These are phyloP conservation scores for Athene noctua DNA, from an alignment of 2,113 vertebrate genomes.

Conservation along the genomic window DNA sequence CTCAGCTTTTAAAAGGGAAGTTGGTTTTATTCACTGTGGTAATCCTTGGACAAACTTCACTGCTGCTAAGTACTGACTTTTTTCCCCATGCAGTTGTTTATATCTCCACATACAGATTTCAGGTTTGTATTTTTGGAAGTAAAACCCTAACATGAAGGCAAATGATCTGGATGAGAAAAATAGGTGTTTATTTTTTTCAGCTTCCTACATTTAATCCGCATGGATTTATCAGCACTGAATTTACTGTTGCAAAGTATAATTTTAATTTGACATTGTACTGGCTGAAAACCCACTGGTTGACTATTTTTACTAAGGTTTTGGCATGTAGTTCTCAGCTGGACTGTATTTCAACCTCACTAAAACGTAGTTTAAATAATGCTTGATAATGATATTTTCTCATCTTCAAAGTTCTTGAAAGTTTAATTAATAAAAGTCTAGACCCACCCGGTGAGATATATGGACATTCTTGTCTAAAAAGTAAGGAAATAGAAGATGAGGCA, in stretches of 20 bases:
- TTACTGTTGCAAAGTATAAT: conserved; percentile 55
- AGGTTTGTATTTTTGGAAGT: conserved; percentile 35
- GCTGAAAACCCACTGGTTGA: conserved; percentile 47
- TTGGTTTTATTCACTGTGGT: conserved; percentile 72
- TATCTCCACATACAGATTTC: conserved; percentile 42
- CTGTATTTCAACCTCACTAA: conserved; percentile 20
- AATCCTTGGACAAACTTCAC: conserved; percentile 80
- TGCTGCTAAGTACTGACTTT: conserved; percentile 68
- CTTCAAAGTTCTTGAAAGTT: conserved; percentile 28
- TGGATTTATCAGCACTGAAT: conserved; percentile 51
- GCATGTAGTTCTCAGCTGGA: conserved; percentile 30
- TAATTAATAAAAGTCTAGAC: conserved; percentile 32
- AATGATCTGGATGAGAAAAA: conserved; percentile 42
- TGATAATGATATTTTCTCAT: conserved; percentile 5
- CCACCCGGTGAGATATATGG: background rate
- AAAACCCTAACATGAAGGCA: conserved; percentile 55
- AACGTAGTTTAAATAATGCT: conserved; percentile 32
- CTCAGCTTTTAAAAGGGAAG: conserved; percentile 67
- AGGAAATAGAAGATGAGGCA: background rate
- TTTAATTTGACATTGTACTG: conserved; percentile 64
- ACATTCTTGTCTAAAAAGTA: background rate
- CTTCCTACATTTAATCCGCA: conserved; percentile 44
- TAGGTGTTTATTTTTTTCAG: conserved; percentile 19
- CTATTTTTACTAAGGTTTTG: conserved; percentile 46
- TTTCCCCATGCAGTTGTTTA: conserved; percentile 65